Percentiles rank a stretch among this genome's conserved stretches.
phyloP scores from a whole-genome alignment of 2,888 invertebrate species.

The Drosophila demipolita region DNA sequence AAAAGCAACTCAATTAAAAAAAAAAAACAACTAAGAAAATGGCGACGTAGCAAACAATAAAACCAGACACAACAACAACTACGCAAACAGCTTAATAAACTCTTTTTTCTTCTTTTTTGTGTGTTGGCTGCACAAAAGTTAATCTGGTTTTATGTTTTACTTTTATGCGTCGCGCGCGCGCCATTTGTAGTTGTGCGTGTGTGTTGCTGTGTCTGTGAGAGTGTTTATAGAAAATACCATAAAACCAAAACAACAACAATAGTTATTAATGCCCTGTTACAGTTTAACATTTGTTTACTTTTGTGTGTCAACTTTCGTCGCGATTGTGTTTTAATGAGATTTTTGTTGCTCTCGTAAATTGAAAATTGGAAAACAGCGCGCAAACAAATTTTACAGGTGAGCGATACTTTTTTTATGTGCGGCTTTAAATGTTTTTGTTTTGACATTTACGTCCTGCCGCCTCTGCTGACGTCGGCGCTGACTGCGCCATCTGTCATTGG shows the following conservation, averaged over 20 bases:
- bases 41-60: conserved; percentile 70
- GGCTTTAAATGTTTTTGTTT: conserved; percentile 42
- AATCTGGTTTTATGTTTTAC: conserved; percentile 80
- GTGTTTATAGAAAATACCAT: conserved; percentile 68
- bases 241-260: conserved; percentile 60
- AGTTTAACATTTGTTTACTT: conserved; percentile 75
- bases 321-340: conserved; percentile 52
- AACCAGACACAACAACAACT: conserved; percentile 41
- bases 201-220: conserved; percentile 28
- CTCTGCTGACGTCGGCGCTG: conserved; percentile 34
- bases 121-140: conserved; percentile 66
- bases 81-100: conserved; percentile 71
- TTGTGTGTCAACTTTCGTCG: conserved; percentile 73
- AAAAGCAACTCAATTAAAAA: conserved; percentile 19
- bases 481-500: conserved; percentile 69
- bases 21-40: conserved; percentile 54
- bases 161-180: conserved; percentile 66
- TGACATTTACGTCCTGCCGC: conserved; percentile 66
- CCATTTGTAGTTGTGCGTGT: conserved; percentile 40
- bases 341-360: conserved; percentile 35
- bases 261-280: conserved; percentile 59
- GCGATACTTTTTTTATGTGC: conserved; percentile 30
- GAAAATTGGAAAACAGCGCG: conserved; percentile 41
- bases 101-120: conserved; percentile 35
- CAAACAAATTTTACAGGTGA: conserved; percentile 39